These are phyloP conservation scores for Spea hammondii DNA, from an alignment of 2,797 vertebrate species.

Conservation along the genomic window DNA sequence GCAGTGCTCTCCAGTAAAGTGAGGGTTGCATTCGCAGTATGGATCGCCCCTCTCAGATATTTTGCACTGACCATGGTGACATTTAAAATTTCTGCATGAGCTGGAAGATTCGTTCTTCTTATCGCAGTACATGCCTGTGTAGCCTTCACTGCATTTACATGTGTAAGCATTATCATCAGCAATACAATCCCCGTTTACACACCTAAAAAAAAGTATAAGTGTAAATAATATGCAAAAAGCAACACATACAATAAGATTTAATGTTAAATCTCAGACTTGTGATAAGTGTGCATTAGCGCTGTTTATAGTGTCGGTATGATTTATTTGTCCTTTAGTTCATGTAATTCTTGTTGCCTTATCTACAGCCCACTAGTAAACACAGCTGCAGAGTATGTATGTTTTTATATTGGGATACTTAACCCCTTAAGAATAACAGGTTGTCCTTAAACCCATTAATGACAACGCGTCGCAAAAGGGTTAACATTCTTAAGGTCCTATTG, in stretches of 20 bases:
- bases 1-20: slow-evolving; percentile 80
- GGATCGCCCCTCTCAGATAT: slow-evolving; percentile 76
- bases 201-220: slow-evolving; percentile 68
- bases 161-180: slow-evolving; percentile 73
- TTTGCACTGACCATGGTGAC: slow-evolving; percentile 84
- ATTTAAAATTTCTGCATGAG: slow-evolving; percentile 81
- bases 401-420: too few relatives aligned
- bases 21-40: slow-evolving; percentile 80
- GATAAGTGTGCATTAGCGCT: too few relatives aligned
- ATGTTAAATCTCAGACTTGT: too few relatives aligned
- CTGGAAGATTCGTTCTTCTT: slow-evolving; percentile 72
- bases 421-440: too few relatives aligned
- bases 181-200: slow-evolving; percentile 80
- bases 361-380: too few relatives aligned
- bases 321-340: too few relatives aligned
- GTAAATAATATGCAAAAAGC: neutral
- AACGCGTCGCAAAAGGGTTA: too few relatives aligned
- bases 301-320: too few relatives aligned
- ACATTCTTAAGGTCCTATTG: too few relatives aligned
- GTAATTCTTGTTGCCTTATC: too few relatives aligned
- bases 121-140: slow-evolving; percentile 82
- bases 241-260: neutral
- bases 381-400: too few relatives aligned
- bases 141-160: slow-evolving; percentile 86
- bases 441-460: too few relatives aligned